phyloP scores from a whole-genome alignment of 2,797 vertebrate species.

The Semaprochilodus insignis region DNA sequence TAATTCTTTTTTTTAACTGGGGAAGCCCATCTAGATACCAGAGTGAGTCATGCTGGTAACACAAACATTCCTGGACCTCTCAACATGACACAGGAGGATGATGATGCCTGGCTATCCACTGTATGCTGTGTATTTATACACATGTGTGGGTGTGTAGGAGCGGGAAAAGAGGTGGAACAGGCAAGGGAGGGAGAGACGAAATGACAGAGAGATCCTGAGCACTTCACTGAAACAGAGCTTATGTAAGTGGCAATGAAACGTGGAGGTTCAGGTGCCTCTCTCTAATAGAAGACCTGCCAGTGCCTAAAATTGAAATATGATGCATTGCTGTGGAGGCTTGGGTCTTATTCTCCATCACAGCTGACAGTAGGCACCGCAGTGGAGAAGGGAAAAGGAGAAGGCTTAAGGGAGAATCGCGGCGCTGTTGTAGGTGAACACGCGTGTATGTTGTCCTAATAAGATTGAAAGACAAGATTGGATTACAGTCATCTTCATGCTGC shows the following conservation, averaged over 20 bases:
- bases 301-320: conserved; percentile 35
- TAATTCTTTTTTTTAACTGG: background rate
- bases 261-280: conserved; percentile 8
- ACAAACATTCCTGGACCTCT: background rate
- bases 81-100: background rate
- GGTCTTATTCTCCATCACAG: conserved; percentile 18
- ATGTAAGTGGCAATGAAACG: conserved; percentile 16
- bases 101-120: background rate
- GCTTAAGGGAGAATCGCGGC: background rate
- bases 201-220: conserved; percentile 26
- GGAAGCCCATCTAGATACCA: background rate
- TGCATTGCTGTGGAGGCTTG: background rate
- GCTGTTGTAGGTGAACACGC: background rate
- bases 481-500: conserved; percentile 46
- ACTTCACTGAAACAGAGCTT: background rate
- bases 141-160: conserved; percentile 5
- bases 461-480: conserved; percentile 42
- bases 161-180: background rate
- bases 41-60: background rate
- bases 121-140: conserved; percentile 15
- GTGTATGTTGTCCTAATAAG: conserved; percentile 48
- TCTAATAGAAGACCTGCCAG: conserved; percentile 11
- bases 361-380: conserved; percentile 7
- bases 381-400: conserved; percentile 16
- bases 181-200: background rate